Conservation (phyloP, 1,140 invertebrate genomes). For the Euwallacea fornicatus region DNA sequence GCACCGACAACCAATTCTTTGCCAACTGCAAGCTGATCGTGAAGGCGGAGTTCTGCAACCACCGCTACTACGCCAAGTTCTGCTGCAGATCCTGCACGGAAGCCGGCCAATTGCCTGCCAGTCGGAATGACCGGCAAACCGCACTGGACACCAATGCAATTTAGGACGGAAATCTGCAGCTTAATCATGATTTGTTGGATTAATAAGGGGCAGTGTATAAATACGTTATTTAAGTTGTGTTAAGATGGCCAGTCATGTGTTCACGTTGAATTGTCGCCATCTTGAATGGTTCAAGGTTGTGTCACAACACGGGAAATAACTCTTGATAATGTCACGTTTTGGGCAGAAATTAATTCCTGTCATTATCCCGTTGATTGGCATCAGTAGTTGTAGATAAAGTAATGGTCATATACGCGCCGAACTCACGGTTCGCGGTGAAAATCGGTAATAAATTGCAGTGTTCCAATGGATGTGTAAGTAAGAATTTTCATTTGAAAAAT, state of each 20-base stretch:
- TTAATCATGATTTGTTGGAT: neutral
- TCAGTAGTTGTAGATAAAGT: too few species aligned
- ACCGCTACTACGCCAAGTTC: conserved; percentile 88
- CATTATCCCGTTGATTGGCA: too few species aligned
- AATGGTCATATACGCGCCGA: too few species aligned
- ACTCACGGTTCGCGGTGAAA: too few species aligned
- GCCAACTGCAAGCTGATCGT: conserved; percentile 88
- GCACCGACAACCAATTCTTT: conserved; percentile 85
- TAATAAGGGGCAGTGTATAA: neutral
- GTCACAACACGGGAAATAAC: too few species aligned
- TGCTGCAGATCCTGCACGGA: conserved; percentile 89
- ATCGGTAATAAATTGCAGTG: too few species aligned
- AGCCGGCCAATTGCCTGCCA: conserved; percentile 61
- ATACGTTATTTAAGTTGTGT: neutral
- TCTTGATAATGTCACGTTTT: too few species aligned
- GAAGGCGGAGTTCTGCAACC: conserved; percentile 75
- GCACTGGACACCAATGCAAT: conserved; percentile 41
- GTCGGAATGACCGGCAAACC: conserved; percentile 33
- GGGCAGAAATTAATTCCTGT: too few species aligned
- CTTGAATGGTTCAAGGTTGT: too few species aligned
- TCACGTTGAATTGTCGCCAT: neutral
- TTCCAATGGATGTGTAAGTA: too few species aligned
- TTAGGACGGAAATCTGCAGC: neutral
- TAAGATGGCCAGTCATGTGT: neutral
- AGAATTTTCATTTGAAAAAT: too few species aligned